Evolutionary conservation across 2,888 invertebrate species (phyloP).

Genomic region (Amphipyra tragopoginis): DNA sequence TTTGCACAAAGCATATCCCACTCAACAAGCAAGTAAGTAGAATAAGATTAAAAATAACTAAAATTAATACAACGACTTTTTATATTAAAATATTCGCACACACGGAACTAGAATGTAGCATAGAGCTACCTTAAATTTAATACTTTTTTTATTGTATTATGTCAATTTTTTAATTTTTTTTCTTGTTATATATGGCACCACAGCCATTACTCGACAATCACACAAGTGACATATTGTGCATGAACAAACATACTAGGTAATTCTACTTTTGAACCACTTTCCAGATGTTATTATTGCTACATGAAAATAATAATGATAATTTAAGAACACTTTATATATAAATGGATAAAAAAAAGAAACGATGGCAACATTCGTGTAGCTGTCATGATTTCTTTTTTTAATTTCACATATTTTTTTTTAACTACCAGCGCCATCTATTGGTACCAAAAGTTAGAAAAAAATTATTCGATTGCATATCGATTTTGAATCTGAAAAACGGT

Average conservation of each 20-base stretch:
- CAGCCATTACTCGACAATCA: slow-evolving; percentile 79
- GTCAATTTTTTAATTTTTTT: slow-evolving; percentile 86
- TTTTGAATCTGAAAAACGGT: slow-evolving; percentile 54
- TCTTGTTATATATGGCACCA: slow-evolving; percentile 86
- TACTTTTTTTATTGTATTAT: slow-evolving; percentile 88
- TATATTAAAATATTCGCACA: slow-evolving; percentile 61
- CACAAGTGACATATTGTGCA: slow-evolving; percentile 76
- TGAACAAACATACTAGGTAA: slow-evolving; percentile 68
- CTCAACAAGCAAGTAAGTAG: too few species aligned
- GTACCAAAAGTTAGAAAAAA: not conserved
- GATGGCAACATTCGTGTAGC: not conserved
- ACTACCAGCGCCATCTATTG: slow-evolving; percentile 31
- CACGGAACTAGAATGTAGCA: slow-evolving; percentile 67
- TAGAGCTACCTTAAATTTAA: slow-evolving; percentile 83
- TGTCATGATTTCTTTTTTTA: not conserved
- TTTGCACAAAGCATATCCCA: too few species aligned
- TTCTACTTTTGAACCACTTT: slow-evolving; percentile 53
- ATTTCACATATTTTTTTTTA: not conserved
- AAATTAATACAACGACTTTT: not conserved
- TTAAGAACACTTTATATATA: not conserved
- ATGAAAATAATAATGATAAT: slow-evolving; percentile 12
- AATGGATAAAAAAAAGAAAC: not conserved
- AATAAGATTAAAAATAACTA: not conserved
- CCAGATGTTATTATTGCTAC: slow-evolving; percentile 17
- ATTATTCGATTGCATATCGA: not conserved